Evolutionary conservation across 2,113 vertebrate genomes (phyloP).

Genomic region (Phalacrocorax brasilianus): DNA sequence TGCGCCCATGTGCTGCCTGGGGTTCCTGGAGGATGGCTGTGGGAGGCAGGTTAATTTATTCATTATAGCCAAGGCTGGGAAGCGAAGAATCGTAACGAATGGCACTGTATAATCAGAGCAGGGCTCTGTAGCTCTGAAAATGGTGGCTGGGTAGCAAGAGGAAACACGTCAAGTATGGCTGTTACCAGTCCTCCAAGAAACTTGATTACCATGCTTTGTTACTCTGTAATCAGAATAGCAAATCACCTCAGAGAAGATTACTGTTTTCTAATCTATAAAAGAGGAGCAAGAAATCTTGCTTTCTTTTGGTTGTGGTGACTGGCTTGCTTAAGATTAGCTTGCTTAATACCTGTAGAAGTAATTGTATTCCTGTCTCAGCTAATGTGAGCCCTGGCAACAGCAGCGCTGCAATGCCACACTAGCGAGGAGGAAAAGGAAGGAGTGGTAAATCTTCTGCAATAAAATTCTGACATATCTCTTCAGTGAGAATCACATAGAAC

Average conservation of each 20-base stretch:
- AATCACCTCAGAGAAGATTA: background rate
- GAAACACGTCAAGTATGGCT: background rate
- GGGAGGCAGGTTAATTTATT: background rate
- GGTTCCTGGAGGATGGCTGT: background rate
- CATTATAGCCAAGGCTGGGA: background rate
- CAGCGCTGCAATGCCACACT: background rate
- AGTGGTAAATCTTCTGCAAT: background rate
- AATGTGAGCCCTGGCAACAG: background rate
- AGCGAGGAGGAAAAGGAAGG: background rate
- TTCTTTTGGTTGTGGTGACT: background rate
- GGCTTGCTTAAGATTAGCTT: background rate
- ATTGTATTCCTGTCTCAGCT: background rate
- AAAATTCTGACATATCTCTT: background rate
- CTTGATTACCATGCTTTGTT: background rate
- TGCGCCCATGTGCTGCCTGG: background rate
- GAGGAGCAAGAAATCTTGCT: background rate
- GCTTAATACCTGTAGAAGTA: background rate
- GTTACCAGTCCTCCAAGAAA: background rate
- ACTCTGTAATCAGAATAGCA: background rate
- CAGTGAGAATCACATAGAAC: background rate
- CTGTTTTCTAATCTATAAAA: background rate
- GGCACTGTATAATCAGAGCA: background rate
- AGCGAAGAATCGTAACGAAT: background rate
- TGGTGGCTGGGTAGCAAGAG: constrained; percentile 30
- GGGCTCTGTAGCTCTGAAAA: background rate